A percentile compares a stretch with the other conserved stretches of the same genome.
Conservation (phyloP, 2,797 vertebrate species). For the Adelosebastes latens region DNA sequence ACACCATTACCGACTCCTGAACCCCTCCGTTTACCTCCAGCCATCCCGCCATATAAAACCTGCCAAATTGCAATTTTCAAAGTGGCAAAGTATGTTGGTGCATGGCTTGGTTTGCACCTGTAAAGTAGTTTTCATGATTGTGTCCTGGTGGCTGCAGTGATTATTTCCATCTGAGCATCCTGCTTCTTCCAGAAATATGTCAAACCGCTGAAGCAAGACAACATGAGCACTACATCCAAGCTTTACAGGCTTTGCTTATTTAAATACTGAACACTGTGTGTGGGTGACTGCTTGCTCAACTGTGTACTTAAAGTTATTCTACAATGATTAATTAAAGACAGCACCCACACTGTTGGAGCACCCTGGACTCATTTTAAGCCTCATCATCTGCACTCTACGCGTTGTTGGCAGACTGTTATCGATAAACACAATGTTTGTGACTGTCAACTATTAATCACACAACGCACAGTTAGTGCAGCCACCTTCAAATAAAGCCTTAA, state of each 20-base stretch:
- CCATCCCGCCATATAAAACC: background rate
- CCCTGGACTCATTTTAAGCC: slow-evolving; percentile 32
- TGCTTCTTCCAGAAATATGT: slow-evolving; percentile 34
- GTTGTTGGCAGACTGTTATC: slow-evolving; percentile 11
- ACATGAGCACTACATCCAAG: slow-evolving; percentile 11
- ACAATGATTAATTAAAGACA: slow-evolving; percentile 59
- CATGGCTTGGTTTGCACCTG: slow-evolving; percentile 23
- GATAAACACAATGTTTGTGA: slow-evolving; percentile 23
- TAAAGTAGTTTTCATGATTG: slow-evolving; percentile 21
- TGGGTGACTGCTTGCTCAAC: slow-evolving; percentile 27
- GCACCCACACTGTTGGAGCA: slow-evolving; percentile 32
- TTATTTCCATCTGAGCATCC: slow-evolving; percentile 37
- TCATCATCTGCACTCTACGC: slow-evolving; percentile 28
- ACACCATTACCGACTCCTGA: slow-evolving; percentile 18
- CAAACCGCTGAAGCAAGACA: slow-evolving; percentile 29
- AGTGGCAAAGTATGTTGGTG: background rate
- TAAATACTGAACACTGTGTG: slow-evolving; percentile 21
- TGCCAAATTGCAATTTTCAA: slow-evolving; percentile 23
- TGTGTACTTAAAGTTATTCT: slow-evolving; percentile 42
- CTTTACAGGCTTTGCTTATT: slow-evolving; percentile 35
- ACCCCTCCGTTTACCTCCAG: background rate
- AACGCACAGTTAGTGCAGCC: background rate
- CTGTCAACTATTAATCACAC: slow-evolving; percentile 29
- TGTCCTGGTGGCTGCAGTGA: slow-evolving; percentile 13
- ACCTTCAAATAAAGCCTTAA: background rate